Conservation (phyloP, 2,888 invertebrate species). For the Hermodice carunculata region DNA sequence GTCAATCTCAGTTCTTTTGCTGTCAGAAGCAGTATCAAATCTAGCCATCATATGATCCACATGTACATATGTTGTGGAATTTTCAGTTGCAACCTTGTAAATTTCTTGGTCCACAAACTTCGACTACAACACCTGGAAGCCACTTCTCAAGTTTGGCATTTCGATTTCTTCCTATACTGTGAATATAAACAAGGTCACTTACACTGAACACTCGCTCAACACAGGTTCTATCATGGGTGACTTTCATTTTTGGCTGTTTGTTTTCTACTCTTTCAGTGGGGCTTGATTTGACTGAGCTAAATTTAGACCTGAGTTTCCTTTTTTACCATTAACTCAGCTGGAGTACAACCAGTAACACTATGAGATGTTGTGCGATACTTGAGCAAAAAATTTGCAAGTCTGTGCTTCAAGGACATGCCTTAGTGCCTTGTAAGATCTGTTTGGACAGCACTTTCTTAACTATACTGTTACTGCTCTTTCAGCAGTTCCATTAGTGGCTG, state of each 20-base stretch:
- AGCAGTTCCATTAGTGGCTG: slow-evolving; percentile 7
- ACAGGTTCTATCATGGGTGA: not conserved
- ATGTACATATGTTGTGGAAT: not conserved
- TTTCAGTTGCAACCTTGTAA: not conserved
- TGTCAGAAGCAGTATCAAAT: no score
- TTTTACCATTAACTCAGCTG: slow-evolving; percentile 8
- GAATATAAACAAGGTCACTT: not conserved
- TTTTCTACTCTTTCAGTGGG: not conserved
- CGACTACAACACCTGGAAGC: not conserved
- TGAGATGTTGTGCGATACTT: slow-evolving; percentile 2
- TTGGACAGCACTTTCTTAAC: not conserved
- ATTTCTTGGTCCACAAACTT: not conserved
- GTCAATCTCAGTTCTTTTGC: no score
- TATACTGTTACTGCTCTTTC: not conserved
- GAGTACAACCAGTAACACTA: not conserved
- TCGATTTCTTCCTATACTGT: not conserved
- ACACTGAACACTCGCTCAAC: not conserved
- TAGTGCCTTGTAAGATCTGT: not conserved
- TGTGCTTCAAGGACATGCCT: not conserved
- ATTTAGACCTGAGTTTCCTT: not conserved
- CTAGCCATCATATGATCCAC: no score
- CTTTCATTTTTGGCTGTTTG: not conserved
- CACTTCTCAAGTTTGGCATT: no score
- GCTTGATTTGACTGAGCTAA: slow-evolving; percentile 1
- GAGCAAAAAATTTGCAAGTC: not conserved